Base-by-base conservation (phyloP, 2,888 invertebrate species). In the Dermolepida albohirtum region DNA sequence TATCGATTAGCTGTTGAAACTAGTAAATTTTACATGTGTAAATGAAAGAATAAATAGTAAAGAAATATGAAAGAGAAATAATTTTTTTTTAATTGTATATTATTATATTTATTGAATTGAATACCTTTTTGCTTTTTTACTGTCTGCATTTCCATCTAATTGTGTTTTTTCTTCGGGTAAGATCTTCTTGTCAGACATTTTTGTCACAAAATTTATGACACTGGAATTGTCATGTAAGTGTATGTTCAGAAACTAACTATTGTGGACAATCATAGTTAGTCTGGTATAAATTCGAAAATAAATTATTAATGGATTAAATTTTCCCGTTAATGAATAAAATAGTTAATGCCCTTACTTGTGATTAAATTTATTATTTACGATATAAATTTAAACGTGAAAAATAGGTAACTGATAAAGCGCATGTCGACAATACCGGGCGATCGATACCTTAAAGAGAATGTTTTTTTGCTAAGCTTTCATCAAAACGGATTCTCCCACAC, bases 121-220 rank as follows among this genome's bases (percentile, higher is more conserved):
- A 71, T 79, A 86, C 87, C 86, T 85, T 79, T 86, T 86, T 65
- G 82, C 82, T 78, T 84, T 80, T 75, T 85, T 84, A 74, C 82
- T 83, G 63, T 85, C 85, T 67, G 81, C 79, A 77, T 81, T 84
- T 75, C 85, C 85, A 73, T 84, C 84, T 73, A 84, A 81, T 78
- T 84, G 82, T 73, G 80, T 79, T 74, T 84, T 83, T 77, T 82
- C 83, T 75, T 85, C 83, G 74, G 82, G 78, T 75, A 82, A 78
- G 75, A 82, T 80, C 76, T 80, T 84, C 78, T 84, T 84, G 75
- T 84, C 84, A 78, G 84, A 84, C 84, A 83, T 84, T 79, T 67
- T 67, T 49, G 16, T 47, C 34, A 41, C 4, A 34, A 14, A 62
- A 62, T 34, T 62, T 47, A 43, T 47, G 59, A 62, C 59, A 62